These are phyloP conservation scores for human DNA, from an alignment of 2,113 vertebrate species.

Conservation along the genomic window GRCh38 chr2:51037001-51037500, in stretches of 20 bases:
- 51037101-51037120: background rate
- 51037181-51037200: background rate
- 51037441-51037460: background rate
- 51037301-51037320: background rate
- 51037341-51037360: background rate
- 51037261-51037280: background rate
- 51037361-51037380: background rate
- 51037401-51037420: background rate
- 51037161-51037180: background rate
- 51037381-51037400: background rate
- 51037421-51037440: background rate
- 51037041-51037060: background rate
- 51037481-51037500: background rate
- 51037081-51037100: background rate
- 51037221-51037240: background rate
- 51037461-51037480: background rate
- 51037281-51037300: background rate
- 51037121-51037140: background rate
- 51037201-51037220: background rate
- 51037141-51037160: background rate
- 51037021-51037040: background rate
- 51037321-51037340: background rate
- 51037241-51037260: background rate
- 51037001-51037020: background rate
- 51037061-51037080: background rate